A percentile compares a stretch with the other conserved stretches of the same genome.
These are phyloP conservation scores for Philopedon plagiatum DNA, from an alignment of 2,888 invertebrate species.

Conservation along the genomic window DNA sequence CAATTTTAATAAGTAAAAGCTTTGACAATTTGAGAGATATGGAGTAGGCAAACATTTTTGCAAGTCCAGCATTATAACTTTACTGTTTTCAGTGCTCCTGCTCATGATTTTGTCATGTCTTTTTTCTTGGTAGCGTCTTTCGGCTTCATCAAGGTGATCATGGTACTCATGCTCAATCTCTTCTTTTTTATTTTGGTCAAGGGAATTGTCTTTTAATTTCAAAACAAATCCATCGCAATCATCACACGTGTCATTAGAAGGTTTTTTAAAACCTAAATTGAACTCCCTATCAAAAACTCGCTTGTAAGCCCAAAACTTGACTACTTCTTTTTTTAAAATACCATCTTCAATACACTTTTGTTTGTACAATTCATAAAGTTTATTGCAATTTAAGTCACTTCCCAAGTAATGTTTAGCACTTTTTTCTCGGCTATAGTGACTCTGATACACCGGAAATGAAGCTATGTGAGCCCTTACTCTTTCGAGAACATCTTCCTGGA, in stretches of 20 bases:
- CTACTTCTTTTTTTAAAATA: neutral
- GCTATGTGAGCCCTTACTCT: slow-evolving; percentile 18
- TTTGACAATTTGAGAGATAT: slow-evolving; percentile 31
- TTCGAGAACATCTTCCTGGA: slow-evolving; percentile 6
- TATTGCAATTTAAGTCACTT: neutral
- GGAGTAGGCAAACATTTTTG: no score
- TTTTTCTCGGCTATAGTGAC: slow-evolving; percentile 16
- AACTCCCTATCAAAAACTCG: slow-evolving; percentile 30
- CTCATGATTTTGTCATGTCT: slow-evolving; percentile 26
- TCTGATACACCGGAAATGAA: slow-evolving; percentile 16
- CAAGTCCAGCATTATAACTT: no score
- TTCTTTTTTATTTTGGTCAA: slow-evolving; percentile 26
- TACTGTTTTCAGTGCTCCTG: slow-evolving; percentile 23
- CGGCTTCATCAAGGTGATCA: slow-evolving; percentile 37
- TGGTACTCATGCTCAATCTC: slow-evolving; percentile 27
- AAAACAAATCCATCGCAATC: slow-evolving; percentile 39
- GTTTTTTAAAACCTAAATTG: slow-evolving; percentile 41
- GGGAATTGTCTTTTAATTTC: slow-evolving; percentile 28
- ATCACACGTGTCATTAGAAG: slow-evolving; percentile 36
- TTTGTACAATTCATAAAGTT: no score
- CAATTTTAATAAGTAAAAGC: slow-evolving; percentile 41
- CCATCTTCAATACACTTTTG: no score
- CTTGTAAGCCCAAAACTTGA: neutral
- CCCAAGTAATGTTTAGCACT: neutral
- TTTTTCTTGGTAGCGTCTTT: slow-evolving; percentile 34